Conservation (phyloP, 2,113 vertebrate species). For the Oostethus manadensis region DNA sequence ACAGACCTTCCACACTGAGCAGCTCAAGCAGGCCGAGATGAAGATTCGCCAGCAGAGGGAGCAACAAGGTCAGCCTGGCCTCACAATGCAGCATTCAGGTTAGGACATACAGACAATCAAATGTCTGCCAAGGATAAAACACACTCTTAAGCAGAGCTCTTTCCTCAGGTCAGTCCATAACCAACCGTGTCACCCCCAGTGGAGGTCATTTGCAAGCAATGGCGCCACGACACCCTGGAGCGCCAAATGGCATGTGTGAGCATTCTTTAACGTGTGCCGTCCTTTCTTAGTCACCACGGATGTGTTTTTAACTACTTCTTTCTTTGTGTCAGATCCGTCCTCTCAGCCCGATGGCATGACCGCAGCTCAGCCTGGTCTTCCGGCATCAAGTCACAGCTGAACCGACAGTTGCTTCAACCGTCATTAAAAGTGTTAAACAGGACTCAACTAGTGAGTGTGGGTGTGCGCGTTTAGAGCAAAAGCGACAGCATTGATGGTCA, state of each 20-base stretch:
- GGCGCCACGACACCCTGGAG: slow-evolving; percentile 76
- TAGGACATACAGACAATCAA: neutral
- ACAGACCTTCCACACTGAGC: slow-evolving; percentile 95
- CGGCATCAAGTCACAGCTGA: slow-evolving; percentile 53
- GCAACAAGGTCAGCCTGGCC: slow-evolving; percentile 76
- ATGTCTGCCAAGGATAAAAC: too few relatives aligned
- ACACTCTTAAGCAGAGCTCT: neutral
- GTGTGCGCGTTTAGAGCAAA: neutral
- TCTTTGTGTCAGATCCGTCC: slow-evolving; percentile 46
- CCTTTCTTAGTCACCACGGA: neutral
- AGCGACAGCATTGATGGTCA: neutral
- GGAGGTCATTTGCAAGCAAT: slow-evolving; percentile 62
- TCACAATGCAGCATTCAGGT: slow-evolving; percentile 54
- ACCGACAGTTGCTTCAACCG: neutral
- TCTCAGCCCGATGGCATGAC: slow-evolving; percentile 77
- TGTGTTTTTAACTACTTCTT: neutral
- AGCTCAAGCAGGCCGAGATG: slow-evolving; percentile 89
- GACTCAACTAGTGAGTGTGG: neutral
- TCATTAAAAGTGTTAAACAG: slow-evolving; percentile 1
- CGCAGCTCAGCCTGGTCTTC: slow-evolving; percentile 70
- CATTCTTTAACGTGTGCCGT: slow-evolving; percentile 21
- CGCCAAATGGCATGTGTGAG: slow-evolving; percentile 92
- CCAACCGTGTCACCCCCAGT: slow-evolving; percentile 73
- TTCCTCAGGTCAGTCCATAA: slow-evolving; percentile 65
- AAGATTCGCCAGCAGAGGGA: slow-evolving; percentile 90